Evolutionary conservation across 2,113 vertebrate genomes (phyloP).

Genomic region (Fulmarus glacialis): DNA sequence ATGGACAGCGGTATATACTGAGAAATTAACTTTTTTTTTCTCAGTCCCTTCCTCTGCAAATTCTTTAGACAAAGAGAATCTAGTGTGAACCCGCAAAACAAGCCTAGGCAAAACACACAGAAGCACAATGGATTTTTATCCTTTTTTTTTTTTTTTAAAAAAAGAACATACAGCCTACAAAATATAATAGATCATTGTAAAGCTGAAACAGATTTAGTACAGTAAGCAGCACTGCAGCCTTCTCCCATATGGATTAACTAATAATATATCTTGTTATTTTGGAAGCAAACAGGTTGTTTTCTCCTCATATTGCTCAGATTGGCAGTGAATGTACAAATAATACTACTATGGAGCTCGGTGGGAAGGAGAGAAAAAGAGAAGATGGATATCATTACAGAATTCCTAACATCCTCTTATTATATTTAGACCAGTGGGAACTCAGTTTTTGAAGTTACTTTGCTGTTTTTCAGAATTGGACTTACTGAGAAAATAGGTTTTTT

Average conservation of each 20-base stretch:
- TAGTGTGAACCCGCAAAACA: background rate
- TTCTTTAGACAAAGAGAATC: background rate
- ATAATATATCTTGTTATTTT: slow-evolving; percentile 5
- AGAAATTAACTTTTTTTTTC: background rate
- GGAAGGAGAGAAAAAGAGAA: background rate
- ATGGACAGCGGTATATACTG: background rate
- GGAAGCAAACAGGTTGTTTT: background rate
- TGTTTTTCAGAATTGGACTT: background rate
- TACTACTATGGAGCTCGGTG: background rate
- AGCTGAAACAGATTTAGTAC: background rate
- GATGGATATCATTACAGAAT: background rate
- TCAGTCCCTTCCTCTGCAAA: background rate
- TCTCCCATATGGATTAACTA: background rate
- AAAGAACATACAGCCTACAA: background rate
- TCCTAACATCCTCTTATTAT: background rate
- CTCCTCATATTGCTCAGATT: background rate
- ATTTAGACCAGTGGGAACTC: background rate
- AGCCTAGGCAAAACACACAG: background rate
- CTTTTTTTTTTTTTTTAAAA: background rate
- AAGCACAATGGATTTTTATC: background rate
- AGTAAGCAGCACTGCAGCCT: background rate
- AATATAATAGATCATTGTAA: background rate
- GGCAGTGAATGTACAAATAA: background rate
- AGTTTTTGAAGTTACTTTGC: background rate
- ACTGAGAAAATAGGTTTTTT: background rate